Evolutionary conservation across 2,797 vertebrate genomes (phyloP).

Genomic region (Hippocampus kuda): DNA sequence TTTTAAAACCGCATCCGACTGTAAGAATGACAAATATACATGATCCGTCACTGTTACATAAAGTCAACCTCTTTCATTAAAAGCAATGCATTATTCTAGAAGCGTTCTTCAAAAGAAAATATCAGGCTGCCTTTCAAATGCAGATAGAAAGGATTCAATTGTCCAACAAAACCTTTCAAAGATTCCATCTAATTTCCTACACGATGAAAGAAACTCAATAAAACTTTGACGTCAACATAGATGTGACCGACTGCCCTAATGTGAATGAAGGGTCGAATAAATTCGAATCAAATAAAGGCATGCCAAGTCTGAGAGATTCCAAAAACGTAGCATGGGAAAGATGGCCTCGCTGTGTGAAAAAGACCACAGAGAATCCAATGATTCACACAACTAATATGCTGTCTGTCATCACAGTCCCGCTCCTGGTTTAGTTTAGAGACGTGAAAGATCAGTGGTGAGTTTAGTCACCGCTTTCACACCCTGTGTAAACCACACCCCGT

Average conservation of each 20-base stretch:
- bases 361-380: slow-evolving; percentile 39
- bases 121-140: background rate
- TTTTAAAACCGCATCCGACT: too few relatives aligned
- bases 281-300: background rate
- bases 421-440: slow-evolving; percentile 25
- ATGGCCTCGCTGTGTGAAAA: slow-evolving; percentile 45
- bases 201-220: background rate
- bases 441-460: slow-evolving; percentile 17
- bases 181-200: background rate
- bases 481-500: slow-evolving; percentile 37
- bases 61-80: too few relatives aligned
- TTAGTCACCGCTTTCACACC: slow-evolving; percentile 42
- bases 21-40: too few relatives aligned
- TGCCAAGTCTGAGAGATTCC: background rate
- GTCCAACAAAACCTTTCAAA: background rate
- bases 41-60: too few relatives aligned
- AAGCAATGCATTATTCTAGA: too few relatives aligned
- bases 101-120: too few relatives aligned
- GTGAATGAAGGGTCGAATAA: background rate
- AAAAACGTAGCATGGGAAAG: background rate
- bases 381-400: slow-evolving; percentile 52
- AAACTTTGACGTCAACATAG: background rate
- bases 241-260: background rate
- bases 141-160: background rate
- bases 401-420: slow-evolving; percentile 39